Conservation (phyloP, 2,888 invertebrate genomes). For the Cinara cedri region DNA sequence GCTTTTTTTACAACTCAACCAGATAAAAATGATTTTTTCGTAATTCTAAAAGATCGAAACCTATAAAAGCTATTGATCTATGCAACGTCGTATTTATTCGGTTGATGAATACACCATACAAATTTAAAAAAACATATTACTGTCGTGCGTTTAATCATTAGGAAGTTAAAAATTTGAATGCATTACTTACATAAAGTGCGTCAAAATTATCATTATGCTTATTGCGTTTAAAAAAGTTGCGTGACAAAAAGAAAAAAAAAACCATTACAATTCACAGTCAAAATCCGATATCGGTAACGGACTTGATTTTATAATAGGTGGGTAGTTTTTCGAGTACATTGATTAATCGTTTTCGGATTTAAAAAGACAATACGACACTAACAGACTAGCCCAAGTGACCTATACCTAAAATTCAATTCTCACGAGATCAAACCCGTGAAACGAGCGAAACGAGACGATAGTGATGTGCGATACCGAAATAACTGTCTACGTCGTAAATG, state of each 20-base stretch:
- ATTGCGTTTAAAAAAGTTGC: neutral
- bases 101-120: no score
- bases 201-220: no score
- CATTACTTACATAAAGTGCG: no score
- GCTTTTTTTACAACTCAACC: no score
- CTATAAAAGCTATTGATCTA: no score
- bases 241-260: neutral
- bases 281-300: neutral
- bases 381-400: neutral
- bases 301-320: neutral
- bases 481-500: no score
- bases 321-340: neutral
- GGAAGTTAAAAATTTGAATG: no score
- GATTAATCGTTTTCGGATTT: constrained; percentile 36
- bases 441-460: neutral
- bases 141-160: no score
- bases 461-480: neutral
- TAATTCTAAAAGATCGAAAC: no score
- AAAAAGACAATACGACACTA: constrained; percentile 6
- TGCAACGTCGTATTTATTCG: no score
- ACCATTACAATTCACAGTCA: neutral
- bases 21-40: no score
- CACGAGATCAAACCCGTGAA: neutral
- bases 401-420: neutral
- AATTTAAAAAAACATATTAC: no score